Percentiles rank a stretch among this genome's conserved stretches.
Conservation (phyloP, 2,888 invertebrate species). For the Drosophila glabriapex region DNA sequence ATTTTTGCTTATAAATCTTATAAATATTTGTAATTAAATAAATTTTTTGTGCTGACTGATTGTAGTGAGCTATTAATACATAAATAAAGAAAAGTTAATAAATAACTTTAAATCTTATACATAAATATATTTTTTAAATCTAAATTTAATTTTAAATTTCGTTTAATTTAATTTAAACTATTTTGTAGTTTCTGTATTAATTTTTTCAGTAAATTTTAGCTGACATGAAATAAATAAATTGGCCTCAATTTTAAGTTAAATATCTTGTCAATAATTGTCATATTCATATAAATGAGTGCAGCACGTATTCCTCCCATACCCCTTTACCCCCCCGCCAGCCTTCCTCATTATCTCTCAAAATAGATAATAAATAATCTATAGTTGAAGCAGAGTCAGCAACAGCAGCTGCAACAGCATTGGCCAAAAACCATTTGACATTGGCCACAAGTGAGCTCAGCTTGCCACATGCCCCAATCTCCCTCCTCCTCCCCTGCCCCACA, state of each 20-base stretch:
- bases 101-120: no score
- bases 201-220: no score
- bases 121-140: no score
- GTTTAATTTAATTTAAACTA: background rate
- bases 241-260: background rate
- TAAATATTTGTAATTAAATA: no score
- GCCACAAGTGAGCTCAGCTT: conserved; percentile 54
- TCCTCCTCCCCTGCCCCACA: fast-evolving
- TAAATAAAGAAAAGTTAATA: no score
- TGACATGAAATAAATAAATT: no score
- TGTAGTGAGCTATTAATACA: no score
- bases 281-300: conserved; percentile 16
- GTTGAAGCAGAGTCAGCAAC: conserved; percentile 25
- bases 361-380: conserved; percentile 56
- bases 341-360: background rate
- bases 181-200: background rate
- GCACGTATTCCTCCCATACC: background rate
- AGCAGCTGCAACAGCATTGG: conserved; percentile 1
- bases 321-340: background rate
- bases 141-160: background rate
- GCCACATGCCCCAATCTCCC: background rate
- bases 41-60: no score
- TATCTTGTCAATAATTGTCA: background rate
- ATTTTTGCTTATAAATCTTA: no score
- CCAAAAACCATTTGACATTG: conserved; percentile 69